Conservation (phyloP, 1,140 invertebrate genomes). For the Hycleus cichorii region DNA sequence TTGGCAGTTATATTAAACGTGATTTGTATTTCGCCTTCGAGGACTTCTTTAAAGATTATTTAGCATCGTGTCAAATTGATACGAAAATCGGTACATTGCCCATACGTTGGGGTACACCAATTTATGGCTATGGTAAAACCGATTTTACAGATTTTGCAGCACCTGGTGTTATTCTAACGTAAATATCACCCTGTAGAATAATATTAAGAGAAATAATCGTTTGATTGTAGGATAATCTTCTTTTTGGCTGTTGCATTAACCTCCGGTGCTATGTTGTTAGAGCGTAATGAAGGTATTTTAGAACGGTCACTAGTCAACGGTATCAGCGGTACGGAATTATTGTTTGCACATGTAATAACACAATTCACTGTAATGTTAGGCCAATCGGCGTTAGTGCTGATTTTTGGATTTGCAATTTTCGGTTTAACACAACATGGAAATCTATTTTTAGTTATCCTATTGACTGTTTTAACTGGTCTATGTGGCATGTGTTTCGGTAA, state of each 20-base stretch:
- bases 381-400: conserved; percentile 73
- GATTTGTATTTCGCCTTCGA: conserved; percentile 74
- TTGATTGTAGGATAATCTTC: conserved; percentile 77
- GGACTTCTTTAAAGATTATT: conserved; percentile 61
- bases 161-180: conserved; percentile 90
- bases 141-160: conserved; percentile 94
- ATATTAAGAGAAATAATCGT: not conserved
- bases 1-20: conserved; percentile 72
- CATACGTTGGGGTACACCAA: conserved; percentile 54
- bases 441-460: conserved; percentile 62
- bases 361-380: conserved; percentile 83
- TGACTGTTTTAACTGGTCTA: conserved; percentile 76
- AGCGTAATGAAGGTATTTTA: conserved; percentile 84
- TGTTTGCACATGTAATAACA: conserved; percentile 76
- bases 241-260: conserved; percentile 90
- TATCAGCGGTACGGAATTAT: conserved; percentile 59
- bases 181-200: conserved; percentile 17
- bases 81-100: conserved; percentile 74
- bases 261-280: conserved; percentile 83
- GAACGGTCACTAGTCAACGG: conserved; percentile 82
- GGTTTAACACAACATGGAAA: conserved; percentile 72
- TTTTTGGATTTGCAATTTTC: conserved; percentile 78
- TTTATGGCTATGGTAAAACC: conserved; percentile 80
- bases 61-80: conserved; percentile 65
- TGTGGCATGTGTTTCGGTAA: conserved; percentile 87